Conservation (phyloP, 1,140 invertebrate genomes). For the Drosophila aff. region DNA sequence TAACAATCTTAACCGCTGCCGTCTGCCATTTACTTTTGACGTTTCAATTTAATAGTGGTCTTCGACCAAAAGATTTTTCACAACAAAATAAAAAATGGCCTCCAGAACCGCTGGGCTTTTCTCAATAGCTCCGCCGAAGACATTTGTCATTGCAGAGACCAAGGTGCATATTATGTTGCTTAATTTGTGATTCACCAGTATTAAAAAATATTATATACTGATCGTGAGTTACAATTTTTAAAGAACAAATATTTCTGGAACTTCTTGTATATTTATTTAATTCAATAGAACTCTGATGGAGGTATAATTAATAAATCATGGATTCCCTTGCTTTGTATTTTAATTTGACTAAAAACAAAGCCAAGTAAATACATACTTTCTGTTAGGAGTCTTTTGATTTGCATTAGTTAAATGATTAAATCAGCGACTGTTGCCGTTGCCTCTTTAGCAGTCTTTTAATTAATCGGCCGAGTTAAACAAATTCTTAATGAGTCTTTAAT, state of each 20-base stretch:
- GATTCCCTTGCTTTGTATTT: too few species aligned
- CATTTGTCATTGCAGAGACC: conserved; percentile 45
- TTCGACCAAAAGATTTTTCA: conserved; percentile 58
- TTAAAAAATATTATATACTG: neutral
- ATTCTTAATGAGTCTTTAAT: conserved; percentile 83
- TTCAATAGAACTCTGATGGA: too few species aligned
- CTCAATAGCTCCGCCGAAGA: conserved; percentile 30
- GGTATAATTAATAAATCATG: too few species aligned
- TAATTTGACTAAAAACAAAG: neutral
- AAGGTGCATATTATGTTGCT: neutral
- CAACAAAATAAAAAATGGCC: conserved; percentile 6
- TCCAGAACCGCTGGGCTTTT: conserved; percentile 37
- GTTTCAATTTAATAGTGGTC: conserved; percentile 68
- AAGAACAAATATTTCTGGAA: too few species aligned
- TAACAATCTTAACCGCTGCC: conserved; percentile 33
- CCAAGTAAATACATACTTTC: neutral
- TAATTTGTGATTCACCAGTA: neutral
- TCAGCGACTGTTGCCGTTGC: conserved; percentile 3
- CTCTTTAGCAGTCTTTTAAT: conserved; percentile 72
- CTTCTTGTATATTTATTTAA: too few species aligned
- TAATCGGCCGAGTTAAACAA: conserved; percentile 69
- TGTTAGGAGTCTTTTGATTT: neutral
- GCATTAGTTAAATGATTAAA: conserved; percentile 12
- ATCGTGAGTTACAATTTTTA: neutral
- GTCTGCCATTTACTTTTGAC: conserved; percentile 56